These are phyloP conservation scores for Hafferia zeledoni DNA, from an alignment of 2,797 vertebrate species.

Conservation along the genomic window DNA sequence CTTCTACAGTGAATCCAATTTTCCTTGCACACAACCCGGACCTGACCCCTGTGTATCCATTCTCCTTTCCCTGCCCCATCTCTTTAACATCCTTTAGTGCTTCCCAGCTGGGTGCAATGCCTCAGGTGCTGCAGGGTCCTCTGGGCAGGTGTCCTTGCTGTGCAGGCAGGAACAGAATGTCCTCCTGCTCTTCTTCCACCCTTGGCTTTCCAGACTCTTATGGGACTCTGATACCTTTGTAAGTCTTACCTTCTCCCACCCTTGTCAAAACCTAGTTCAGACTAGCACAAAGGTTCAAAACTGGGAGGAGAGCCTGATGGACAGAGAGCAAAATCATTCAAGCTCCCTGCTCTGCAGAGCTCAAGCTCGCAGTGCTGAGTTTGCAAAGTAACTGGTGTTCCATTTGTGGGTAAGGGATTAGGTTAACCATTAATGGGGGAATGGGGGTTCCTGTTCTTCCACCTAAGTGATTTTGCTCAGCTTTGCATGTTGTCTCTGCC, in stretches of 20 bases:
- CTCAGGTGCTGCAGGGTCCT: neutral
- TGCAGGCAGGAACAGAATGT: neutral
- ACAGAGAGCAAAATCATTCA: neutral
- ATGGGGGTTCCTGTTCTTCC: neutral
- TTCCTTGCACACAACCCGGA: neutral
- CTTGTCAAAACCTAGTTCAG: neutral
- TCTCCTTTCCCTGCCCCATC: neutral
- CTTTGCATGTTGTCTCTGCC: neutral
- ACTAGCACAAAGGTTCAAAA: neutral
- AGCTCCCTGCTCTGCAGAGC: neutral
- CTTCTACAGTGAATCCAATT: neutral
- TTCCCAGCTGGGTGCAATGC: neutral
- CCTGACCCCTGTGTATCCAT: neutral
- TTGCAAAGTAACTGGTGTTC: constrained; percentile 4
- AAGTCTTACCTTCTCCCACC: neutral
- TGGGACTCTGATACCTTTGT: neutral
- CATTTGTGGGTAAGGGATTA: neutral
- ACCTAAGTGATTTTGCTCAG: neutral
- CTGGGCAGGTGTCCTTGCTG: neutral
- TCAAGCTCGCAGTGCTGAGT: constrained; percentile 37
- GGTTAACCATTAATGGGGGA: constrained; percentile 49
- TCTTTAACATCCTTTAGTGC: neutral
- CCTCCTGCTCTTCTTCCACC: neutral
- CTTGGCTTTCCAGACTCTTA: neutral
- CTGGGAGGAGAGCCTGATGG: neutral